Base-by-base conservation (phyloP, 2,888 invertebrate genomes). In the Microplitis manilae region DNA sequence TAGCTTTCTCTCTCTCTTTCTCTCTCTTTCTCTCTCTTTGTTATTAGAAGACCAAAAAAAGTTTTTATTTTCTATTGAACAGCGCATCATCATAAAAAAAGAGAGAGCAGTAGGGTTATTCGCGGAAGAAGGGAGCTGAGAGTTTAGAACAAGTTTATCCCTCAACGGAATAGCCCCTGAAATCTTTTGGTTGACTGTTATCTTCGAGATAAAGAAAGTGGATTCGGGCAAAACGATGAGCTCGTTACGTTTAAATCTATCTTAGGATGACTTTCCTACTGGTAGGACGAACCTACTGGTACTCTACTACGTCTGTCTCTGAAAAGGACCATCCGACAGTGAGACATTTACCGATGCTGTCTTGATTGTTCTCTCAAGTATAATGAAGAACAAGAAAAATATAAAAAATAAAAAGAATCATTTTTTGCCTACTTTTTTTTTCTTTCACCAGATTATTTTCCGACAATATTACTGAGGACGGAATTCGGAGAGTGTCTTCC, bases 361-460 rank as follows among this genome's bases (percentile, higher is more conserved):
- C 65, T 65, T 65, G 30, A 65, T 65, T 65, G 65, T 65, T 30
- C 65, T 65, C 38, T 30, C 38, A 38, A 65, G 65, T 9, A 20
- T 40, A 50, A 72, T 76, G 39, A 72, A 68, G 9, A 72, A 76
- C n/a, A 65, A 64, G 59, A 77, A 69, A 30, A 65, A 13, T 65
- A 64, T 15, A 68, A 73, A 60, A 41, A n/a, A 72, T 30, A 30
- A 30, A 59, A 30, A 40, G 62, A 30, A 38, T 72, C 17, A 38
- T 39, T 9, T 59, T 40, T 30, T 50, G n/a, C 20, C 17, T 62
- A 9, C n/a, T 59, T 39, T 72, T 62, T 15, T 59, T 67, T 8
- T 17, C 39, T 40, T 40, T 67, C 9, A 17, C 61, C 39, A 39
- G 68, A 69, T 69, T 77, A 77, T 73, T 62, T 17, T 62, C 39